Percentiles rank a stretch among this genome's conserved stretches.
Conservation (phyloP, 35 echinoderm and acorn worm genomes). For the Ptychodera flava region DNA sequence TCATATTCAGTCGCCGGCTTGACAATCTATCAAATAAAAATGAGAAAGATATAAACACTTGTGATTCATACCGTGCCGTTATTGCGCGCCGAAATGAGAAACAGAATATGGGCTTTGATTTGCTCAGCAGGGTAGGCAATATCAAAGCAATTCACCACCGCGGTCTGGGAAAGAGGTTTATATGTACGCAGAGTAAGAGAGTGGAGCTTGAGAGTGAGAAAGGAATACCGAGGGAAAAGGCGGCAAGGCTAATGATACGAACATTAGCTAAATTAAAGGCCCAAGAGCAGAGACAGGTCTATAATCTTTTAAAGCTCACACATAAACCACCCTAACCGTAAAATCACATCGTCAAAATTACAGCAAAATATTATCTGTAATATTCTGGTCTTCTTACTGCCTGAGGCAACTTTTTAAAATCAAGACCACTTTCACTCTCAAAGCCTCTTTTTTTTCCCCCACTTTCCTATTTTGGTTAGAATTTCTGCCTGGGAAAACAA, state of each 20-base stretch:
- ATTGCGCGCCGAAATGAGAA: not conserved
- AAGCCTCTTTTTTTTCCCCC: too few species aligned
- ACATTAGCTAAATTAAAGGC: not conserved
- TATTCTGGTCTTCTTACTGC: too few species aligned
- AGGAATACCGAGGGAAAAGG: not conserved
- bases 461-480: too few species aligned
- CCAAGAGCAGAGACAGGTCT: not conserved
- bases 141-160: too few species aligned
- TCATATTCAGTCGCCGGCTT: not conserved
- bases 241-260: not conserved
- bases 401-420: too few species aligned
- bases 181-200: not conserved
- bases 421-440: too few species aligned
- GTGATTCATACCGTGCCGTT: not conserved
- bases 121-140: not conserved
- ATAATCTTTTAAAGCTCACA: not conserved
- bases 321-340: not conserved
- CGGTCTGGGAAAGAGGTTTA: not conserved
- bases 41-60: not conserved
- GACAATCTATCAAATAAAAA: conserved; percentile 1
- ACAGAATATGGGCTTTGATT: not conserved
- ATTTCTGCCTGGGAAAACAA: too few species aligned
- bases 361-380: too few species aligned
- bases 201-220: too few species aligned
- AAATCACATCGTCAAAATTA: not conserved